phyloP scores from a whole-genome alignment of 2,888 invertebrate genomes.

The Cosmorhoe ocellata region DNA sequence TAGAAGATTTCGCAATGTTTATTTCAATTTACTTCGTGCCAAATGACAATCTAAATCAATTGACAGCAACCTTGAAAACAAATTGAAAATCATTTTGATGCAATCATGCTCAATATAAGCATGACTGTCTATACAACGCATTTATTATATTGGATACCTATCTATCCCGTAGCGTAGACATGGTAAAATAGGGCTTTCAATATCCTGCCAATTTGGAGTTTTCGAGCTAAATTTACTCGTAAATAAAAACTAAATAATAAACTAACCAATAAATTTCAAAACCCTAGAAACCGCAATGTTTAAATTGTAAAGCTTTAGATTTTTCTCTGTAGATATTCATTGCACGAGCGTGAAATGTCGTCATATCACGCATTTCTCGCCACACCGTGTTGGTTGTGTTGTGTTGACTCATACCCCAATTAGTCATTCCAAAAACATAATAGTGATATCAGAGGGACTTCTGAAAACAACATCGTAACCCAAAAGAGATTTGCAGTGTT shows the following conservation, averaged over 20 bases:
- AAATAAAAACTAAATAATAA: too few species aligned
- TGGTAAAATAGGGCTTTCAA: too few species aligned
- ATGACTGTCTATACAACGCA: too few species aligned
- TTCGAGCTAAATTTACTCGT: too few species aligned
- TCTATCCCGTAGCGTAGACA: too few species aligned
- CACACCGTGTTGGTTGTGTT: too few species aligned
- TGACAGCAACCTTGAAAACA: conserved; percentile 44
- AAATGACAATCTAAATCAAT: too few species aligned
- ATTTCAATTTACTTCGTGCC: conserved; percentile 43
- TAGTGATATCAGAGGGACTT: conserved; percentile 43
- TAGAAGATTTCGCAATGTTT: conserved; percentile 19
- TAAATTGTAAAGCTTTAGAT: too few species aligned
- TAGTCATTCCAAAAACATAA: conserved; percentile 69
- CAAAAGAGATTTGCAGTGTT: conserved; percentile 18
- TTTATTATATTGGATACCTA: too few species aligned
- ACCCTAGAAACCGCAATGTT: too few species aligned
- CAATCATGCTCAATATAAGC: conserved; percentile 5
- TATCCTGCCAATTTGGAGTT: too few species aligned
- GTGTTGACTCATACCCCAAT: conserved; percentile 64
- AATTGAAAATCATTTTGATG: conserved; percentile 43
- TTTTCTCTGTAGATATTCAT: too few species aligned
- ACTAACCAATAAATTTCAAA: neutral
- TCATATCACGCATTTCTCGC: conserved; percentile 43
- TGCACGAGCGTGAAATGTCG: conserved; percentile 41
- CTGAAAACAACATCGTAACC: conserved; percentile 28